Evolutionary conservation across 2,888 invertebrate species (phyloP).

Genomic region (Bruchidius siliquastri): DNA sequence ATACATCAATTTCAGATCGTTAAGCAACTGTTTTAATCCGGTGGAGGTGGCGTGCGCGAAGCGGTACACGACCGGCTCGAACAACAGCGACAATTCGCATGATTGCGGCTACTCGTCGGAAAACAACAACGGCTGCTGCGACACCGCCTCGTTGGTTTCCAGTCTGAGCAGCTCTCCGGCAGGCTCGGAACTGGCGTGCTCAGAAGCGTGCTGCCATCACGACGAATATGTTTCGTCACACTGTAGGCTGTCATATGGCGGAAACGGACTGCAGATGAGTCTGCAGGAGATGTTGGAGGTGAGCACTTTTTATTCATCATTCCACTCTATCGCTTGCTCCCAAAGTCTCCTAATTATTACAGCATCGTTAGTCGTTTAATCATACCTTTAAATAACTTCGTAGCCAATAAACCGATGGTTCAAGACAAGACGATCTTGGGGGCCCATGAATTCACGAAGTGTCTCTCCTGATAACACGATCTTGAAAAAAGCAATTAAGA

Average conservation of each 20-base stretch:
- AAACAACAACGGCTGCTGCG: slow-evolving; percentile 68
- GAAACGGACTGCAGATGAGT: slow-evolving; percentile 60
- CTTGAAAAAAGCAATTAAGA: too few species aligned
- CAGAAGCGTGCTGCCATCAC: slow-evolving; percentile 81
- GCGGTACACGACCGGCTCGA: neutral
- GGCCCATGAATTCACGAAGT: too few species aligned
- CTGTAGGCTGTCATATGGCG: slow-evolving; percentile 38
- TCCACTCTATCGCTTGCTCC: too few species aligned
- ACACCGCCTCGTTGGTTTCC: slow-evolving; percentile 64
- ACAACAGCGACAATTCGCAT: slow-evolving; percentile 63
- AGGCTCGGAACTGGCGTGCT: slow-evolving; percentile 86
- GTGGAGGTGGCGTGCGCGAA: neutral
- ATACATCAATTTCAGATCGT: neutral
- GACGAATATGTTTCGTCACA: slow-evolving; percentile 45
- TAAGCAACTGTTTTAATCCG: neutral
- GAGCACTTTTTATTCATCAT: slow-evolving; percentile 40
- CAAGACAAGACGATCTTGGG: too few species aligned
- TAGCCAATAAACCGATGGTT: too few species aligned
- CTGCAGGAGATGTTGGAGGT: slow-evolving; percentile 79
- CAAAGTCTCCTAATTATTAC: too few species aligned
- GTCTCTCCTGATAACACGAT: too few species aligned
- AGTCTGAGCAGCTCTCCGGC: slow-evolving; percentile 82
- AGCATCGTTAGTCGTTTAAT: too few species aligned
- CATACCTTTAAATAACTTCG: too few species aligned
- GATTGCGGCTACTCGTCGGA: slow-evolving; percentile 90